Conservation (phyloP, 2,113 vertebrate genomes). For the Nothocercus nigrocapillus region DNA sequence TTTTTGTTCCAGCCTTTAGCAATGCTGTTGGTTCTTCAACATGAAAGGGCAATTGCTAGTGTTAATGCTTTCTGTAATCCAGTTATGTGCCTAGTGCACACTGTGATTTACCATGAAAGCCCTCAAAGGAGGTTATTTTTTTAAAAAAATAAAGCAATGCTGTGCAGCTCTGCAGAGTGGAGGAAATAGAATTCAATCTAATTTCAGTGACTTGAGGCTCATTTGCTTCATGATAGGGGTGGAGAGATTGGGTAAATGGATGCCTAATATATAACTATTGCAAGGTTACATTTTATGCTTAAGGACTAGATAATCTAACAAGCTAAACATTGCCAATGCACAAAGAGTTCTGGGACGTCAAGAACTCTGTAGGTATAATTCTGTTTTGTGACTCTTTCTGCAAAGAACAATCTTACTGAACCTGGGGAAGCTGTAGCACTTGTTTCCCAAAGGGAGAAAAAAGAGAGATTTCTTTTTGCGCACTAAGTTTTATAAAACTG, state of each 20-base stretch:
- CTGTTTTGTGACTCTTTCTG: neutral
- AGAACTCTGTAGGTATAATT: neutral
- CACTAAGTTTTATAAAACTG: neutral
- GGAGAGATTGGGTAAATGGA: neutral
- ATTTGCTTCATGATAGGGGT: neutral
- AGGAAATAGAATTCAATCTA: slow-evolving; percentile 22
- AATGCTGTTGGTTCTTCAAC: neutral
- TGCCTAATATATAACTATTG: slow-evolving; percentile 3
- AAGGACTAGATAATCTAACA: neutral
- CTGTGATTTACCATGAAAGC: slow-evolving; percentile 53
- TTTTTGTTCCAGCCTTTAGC: slow-evolving; percentile 35
- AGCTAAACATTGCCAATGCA: neutral
- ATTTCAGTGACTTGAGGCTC: neutral
- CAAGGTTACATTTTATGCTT: slow-evolving; percentile 1
- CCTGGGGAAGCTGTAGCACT: neutral
- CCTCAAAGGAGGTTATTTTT: neutral
- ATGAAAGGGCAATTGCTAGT: slow-evolving; percentile 37
- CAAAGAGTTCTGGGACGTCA: neutral
- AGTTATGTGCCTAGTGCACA: slow-evolving; percentile 11
- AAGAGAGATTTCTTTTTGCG: neutral
- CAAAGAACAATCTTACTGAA: slow-evolving; percentile 15
- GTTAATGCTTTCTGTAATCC: slow-evolving; percentile 49
- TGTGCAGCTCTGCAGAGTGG: slow-evolving; percentile 4
- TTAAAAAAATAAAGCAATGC: slow-evolving; percentile 25
- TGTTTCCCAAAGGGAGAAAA: neutral